Evolutionary conservation across 2,888 invertebrate genomes (phyloP).

Genomic region (Euplexia lucipara): DNA sequence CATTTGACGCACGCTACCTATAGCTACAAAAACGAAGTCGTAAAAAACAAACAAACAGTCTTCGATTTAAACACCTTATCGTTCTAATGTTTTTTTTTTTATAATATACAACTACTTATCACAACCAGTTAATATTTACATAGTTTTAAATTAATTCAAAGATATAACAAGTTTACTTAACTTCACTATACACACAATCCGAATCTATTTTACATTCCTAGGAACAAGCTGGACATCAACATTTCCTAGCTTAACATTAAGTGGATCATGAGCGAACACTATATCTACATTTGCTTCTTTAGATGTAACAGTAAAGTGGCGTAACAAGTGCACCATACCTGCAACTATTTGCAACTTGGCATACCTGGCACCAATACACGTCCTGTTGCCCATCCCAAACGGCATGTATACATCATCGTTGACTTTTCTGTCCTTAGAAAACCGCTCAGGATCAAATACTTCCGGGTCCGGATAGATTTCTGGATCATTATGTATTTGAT

Average conservation of each 20-base stretch:
- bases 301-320: constrained; percentile 69
- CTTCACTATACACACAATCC: not conserved
- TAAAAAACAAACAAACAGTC: not conserved
- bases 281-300: constrained; percentile 62
- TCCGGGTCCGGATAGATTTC: constrained; percentile 82
- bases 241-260: constrained; percentile 69
- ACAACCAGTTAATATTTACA: too few species aligned
- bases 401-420: constrained; percentile 76
- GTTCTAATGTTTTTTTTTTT: too few species aligned
- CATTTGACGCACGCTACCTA: not conserved
- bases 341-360: constrained; percentile 73
- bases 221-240: constrained; percentile 70
- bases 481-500: constrained; percentile 81
- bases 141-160: too few species aligned
- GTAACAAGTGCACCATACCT: constrained; percentile 71
- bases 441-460: constrained; percentile 83
- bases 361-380: constrained; percentile 82
- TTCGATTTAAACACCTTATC: not conserved
- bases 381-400: constrained; percentile 84
- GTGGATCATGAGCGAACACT: constrained; percentile 64
- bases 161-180: not conserved
- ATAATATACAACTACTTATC: too few species aligned
- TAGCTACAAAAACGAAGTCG: not conserved
- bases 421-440: constrained; percentile 66
- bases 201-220: constrained; percentile 43